Evolutionary conservation across 64 coral and sea anemone genomes (phyloP), one percentile per base, ranked within the genome.

Genomic region (Orbicella faveolata): DNA sequence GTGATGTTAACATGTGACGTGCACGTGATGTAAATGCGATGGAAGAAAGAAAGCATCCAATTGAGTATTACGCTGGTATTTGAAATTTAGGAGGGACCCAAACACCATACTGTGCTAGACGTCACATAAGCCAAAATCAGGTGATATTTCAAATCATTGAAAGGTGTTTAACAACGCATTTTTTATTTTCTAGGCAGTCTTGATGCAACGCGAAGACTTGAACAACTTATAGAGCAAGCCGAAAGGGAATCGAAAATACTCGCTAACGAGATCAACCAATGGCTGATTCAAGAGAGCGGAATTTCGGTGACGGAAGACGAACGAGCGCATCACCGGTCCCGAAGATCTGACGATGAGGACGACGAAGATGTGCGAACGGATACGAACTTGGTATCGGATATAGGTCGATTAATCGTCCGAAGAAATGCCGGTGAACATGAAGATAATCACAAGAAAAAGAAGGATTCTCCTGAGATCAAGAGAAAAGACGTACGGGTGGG

Each of bases 211-310:
- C 79, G 75, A 52, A 78, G 70, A 13, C 41, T 94, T 26, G 63
- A 76, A 17, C 61, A 69, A 35, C 55, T 94, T 9, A 70, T 94
- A 61, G 68, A 83, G 21, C 73, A 89, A 14, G 92, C 92, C 2
- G 87, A 89, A 73, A 72, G 59, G n/a, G 73, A 89, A 52, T 94
- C 92, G 34, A 69, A 76, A 36, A 62, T 85, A 83, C 75, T 94
- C n/a, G 92, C 87, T 18, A 83, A 75, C 34, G 92, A 94, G 16
- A 94, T 94, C 36, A 94, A 94, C 23, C 92, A 83, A 18, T 94
- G 92, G 92, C 74, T 94, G 20, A 12, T 89, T 34, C 26, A 25
- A 11, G 92, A 94, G 73, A 52, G 63, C 16, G 82, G 36, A 53
- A 30, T 39, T 4, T 72, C 52, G 19, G 20, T 52, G n/a, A 52